Evolutionary conservation across 2,888 invertebrate genomes (phyloP).

Genomic region (Agrochola macilenta): DNA sequence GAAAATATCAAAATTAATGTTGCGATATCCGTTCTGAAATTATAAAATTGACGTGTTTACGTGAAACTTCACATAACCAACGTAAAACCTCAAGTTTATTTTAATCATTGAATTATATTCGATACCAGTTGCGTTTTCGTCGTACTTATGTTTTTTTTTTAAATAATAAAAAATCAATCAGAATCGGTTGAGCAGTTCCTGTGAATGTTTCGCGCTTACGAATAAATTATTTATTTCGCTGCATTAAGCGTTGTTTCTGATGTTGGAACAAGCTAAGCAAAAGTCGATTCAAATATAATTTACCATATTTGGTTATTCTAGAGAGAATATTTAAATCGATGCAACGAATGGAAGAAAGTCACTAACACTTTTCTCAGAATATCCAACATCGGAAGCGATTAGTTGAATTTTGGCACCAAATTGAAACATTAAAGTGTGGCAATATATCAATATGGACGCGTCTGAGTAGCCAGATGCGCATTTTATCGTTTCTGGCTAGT

Average conservation of each 20-base stretch:
- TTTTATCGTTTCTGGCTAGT: slow-evolving; percentile 89
- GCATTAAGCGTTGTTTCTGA: slow-evolving; percentile 5
- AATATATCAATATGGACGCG: slow-evolving; percentile 83
- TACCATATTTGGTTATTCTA: slow-evolving; percentile 17
- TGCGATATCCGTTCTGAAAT: slow-evolving; percentile 68
- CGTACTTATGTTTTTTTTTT: not conserved
- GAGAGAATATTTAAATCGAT: slow-evolving; percentile 30
- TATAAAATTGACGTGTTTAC: slow-evolving; percentile 50
- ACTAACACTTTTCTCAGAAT: slow-evolving; percentile 56
- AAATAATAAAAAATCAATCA: slow-evolving; percentile 6
- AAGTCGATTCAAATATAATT: slow-evolving; percentile 27
- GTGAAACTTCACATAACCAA: slow-evolving; percentile 42
- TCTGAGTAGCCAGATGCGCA: slow-evolving; percentile 86
- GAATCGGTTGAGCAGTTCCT: slow-evolving; percentile 13
- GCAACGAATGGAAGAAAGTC: slow-evolving; percentile 24
- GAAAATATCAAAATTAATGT: slow-evolving; percentile 65
- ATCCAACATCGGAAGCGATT: slow-evolving; percentile 73
- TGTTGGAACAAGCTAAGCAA: slow-evolving; percentile 15
- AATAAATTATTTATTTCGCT: slow-evolving; percentile 19
- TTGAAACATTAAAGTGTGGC: slow-evolving; percentile 83
- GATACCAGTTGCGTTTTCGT: slow-evolving; percentile 7
- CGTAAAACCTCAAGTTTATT: slow-evolving; percentile 37
- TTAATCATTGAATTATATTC: slow-evolving; percentile 20
- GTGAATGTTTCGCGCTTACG: slow-evolving; percentile 30
- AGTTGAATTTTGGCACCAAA: slow-evolving; percentile 81